These are phyloP conservation scores for Prietella phreatophila DNA, from an alignment of 2,113 vertebrate species.

Conservation along the genomic window DNA sequence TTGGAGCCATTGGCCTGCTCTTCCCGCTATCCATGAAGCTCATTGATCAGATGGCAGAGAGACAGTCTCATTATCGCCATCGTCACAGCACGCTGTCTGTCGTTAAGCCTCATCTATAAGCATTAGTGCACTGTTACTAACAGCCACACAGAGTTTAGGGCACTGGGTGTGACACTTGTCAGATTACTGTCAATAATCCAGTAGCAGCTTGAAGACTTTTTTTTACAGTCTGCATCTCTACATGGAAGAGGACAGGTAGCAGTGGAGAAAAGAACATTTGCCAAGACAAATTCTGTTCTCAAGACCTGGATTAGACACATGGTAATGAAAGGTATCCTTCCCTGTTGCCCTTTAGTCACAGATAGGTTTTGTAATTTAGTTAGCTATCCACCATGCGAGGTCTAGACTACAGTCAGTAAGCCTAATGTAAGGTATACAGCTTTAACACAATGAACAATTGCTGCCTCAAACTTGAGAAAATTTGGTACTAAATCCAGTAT, in stretches of 20 bases:
- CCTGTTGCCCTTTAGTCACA: not conserved
- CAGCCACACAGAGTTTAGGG: slow-evolving; percentile 61
- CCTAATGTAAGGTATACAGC: not conserved
- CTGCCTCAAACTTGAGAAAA: not conserved
- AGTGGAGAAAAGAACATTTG: not conserved
- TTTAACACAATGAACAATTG: not conserved
- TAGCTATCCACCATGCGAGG: not conserved
- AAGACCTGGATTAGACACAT: not conserved
- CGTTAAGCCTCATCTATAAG: slow-evolving; percentile 63
- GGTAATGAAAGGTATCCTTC: slow-evolving; percentile 14
- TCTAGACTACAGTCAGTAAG: not conserved
- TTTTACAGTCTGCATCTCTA: slow-evolving; percentile 8
- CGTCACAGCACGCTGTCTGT: slow-evolving; percentile 57
- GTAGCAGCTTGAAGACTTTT: slow-evolving; percentile 31
- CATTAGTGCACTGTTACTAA: slow-evolving; percentile 59
- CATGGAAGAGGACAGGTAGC: not conserved
- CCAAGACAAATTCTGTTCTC: slow-evolving; percentile 11
- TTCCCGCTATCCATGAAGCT: slow-evolving; percentile 68
- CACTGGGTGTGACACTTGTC: slow-evolving; percentile 62
- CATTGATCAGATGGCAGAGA: slow-evolving; percentile 75
- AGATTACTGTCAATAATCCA: slow-evolving; percentile 54
- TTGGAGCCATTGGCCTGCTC: slow-evolving; percentile 61
- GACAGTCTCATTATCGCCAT: slow-evolving; percentile 72
- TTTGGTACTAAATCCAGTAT: not conserved
- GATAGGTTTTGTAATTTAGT: not conserved